phyloP scores from a whole-genome alignment of 2,113 vertebrate genomes.

The Sigmodon hispidus region DNA sequence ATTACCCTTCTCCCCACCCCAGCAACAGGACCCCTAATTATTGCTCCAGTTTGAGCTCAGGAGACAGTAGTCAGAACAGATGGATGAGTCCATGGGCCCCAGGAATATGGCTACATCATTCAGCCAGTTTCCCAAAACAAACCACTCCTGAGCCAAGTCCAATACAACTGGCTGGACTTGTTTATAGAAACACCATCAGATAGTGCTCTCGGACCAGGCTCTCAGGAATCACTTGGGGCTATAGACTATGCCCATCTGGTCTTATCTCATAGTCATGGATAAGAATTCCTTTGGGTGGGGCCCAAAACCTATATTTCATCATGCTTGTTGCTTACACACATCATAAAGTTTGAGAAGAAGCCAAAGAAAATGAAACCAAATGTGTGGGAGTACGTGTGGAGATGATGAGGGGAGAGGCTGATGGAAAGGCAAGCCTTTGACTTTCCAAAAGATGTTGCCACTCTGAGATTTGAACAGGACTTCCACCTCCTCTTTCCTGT shows the following conservation, averaged over 20 bases:
- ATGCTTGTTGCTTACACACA: background rate
- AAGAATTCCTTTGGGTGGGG: background rate
- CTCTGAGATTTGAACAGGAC: background rate
- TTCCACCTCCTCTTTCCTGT: background rate
- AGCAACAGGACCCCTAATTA: conserved; percentile 27
- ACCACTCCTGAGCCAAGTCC: background rate
- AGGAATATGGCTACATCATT: background rate
- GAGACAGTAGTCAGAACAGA: background rate
- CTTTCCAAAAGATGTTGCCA: background rate
- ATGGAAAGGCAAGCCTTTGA: background rate
- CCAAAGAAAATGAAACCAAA: background rate
- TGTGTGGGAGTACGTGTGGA: background rate
- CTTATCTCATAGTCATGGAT: background rate
- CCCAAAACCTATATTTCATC: background rate
- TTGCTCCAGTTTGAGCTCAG: background rate
- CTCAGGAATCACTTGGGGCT: background rate
- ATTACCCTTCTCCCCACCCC: background rate
- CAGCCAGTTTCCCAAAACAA: background rate
- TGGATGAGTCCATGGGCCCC: background rate
- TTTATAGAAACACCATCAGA: background rate
- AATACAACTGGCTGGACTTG: background rate
- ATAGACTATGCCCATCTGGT: background rate
- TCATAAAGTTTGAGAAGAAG: background rate
- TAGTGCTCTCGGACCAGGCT: background rate
- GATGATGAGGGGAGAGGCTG: background rate